Conservation (phyloP, 2,888 invertebrate genomes). For the Xanthia togata region DNA sequence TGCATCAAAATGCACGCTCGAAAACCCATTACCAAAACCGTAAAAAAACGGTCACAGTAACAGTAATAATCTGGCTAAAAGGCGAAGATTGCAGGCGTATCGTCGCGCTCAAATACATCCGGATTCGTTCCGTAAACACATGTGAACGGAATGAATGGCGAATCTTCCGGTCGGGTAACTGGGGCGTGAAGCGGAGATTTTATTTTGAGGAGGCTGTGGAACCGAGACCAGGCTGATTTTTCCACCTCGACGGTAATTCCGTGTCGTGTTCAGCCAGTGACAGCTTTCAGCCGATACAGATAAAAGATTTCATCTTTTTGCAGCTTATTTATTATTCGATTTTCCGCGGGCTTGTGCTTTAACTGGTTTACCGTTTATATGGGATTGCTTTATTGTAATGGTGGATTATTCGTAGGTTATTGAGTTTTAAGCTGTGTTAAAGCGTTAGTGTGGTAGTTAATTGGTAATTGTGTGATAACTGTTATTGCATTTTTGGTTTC, state of each 20-base stretch:
- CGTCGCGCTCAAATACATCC: slow-evolving; percentile 58
- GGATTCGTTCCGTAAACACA: slow-evolving; percentile 71
- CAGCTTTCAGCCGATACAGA: slow-evolving; percentile 59
- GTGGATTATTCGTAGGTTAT: slow-evolving; percentile 31
- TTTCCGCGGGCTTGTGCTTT: slow-evolving; percentile 26
- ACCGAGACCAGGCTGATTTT: slow-evolving; percentile 75
- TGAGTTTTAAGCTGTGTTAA: slow-evolving; percentile 26
- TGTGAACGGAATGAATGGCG: slow-evolving; percentile 76
- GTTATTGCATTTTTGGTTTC: background rate
- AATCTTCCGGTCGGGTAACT: slow-evolving; percentile 78
- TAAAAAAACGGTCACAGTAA: slow-evolving; percentile 38
- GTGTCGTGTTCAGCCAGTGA: slow-evolving; percentile 54
- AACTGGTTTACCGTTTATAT: slow-evolving; percentile 33
- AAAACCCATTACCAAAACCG: slow-evolving; percentile 30
- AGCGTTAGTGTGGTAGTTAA: slow-evolving; percentile 1
- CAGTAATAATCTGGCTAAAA: slow-evolving; percentile 59
- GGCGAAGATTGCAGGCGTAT: slow-evolving; percentile 64
- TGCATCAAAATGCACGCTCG: slow-evolving; percentile 23
- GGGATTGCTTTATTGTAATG: slow-evolving; percentile 43
- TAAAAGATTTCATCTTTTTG: slow-evolving; percentile 63
- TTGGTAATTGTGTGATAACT: slow-evolving; percentile 4
- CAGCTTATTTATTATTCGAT: slow-evolving; percentile 59
- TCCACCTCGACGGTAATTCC: slow-evolving; percentile 74
- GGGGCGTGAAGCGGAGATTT: slow-evolving; percentile 81
- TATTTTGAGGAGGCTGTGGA: slow-evolving; percentile 76